These are phyloP conservation scores for Drosophila multiciliata DNA, from an alignment of 2,888 invertebrate genomes.

Conservation along the genomic window DNA sequence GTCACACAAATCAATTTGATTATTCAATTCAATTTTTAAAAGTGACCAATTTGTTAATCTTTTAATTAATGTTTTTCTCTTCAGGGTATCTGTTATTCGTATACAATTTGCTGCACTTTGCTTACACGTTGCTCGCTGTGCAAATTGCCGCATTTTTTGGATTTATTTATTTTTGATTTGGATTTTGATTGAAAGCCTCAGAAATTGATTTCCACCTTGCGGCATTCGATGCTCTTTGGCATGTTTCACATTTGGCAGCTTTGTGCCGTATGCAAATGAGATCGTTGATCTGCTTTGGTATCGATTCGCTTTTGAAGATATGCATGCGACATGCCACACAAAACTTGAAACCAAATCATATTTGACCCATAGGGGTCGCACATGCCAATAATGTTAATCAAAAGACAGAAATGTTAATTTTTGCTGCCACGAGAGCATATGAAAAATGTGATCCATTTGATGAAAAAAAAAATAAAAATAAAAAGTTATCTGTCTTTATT, in stretches of 20 bases:
- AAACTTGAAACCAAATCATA: conserved; percentile 73
- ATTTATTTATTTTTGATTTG: conserved; percentile 44
- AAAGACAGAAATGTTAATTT: conserved; percentile 70
- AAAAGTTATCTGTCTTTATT: conserved; percentile 7
- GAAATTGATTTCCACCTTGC: conserved; percentile 81
- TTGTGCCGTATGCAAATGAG: conserved; percentile 77
- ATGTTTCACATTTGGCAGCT: conserved; percentile 78
- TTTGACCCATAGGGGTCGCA: conserved; percentile 79
- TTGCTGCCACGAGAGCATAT: conserved; percentile 35
- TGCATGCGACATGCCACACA: conserved; percentile 49
- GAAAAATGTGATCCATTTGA: conserved; percentile 53
- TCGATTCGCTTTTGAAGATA: conserved; percentile 75
- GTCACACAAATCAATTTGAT: not conserved
- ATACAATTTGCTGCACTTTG: not conserved
- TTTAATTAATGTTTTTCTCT: not conserved
- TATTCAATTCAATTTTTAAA: not conserved
- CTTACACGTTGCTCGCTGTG: conserved; percentile 35
- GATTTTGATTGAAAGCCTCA: conserved; percentile 78
- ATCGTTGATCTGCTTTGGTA: conserved; percentile 81
- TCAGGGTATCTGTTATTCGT: conserved; percentile 27
- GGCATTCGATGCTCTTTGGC: conserved; percentile 71
- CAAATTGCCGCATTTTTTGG: conserved; percentile 48
- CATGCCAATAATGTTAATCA: conserved; percentile 63
- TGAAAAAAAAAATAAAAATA: conserved; percentile 8
- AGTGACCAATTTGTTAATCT: not conserved